Conservation (phyloP, 2,888 invertebrate genomes). For the Dyspetes luteomarginatus region DNA sequence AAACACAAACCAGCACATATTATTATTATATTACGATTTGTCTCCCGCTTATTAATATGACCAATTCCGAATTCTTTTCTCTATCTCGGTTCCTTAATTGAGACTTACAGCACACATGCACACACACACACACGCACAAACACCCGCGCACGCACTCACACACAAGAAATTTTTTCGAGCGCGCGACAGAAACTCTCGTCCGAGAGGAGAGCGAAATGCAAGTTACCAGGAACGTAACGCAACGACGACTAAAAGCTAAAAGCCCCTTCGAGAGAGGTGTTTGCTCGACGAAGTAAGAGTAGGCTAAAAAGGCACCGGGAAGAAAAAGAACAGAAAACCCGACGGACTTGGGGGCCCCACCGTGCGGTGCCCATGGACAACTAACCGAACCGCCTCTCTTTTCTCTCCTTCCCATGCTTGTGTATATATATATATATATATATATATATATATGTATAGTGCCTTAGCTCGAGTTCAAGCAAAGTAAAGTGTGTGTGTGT, state of each 20-base stretch:
- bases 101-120: slow-evolving; percentile 55
- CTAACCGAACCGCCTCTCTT: slow-evolving; percentile 34
- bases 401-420: neutral
- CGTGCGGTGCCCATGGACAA: slow-evolving; percentile 43
- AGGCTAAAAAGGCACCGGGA: slow-evolving; percentile 65
- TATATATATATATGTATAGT: neutral
- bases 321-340: slow-evolving; percentile 72
- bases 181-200: slow-evolving; percentile 20
- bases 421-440: neutral
- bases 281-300: slow-evolving; percentile 33
- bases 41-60: neutral
- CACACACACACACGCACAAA: slow-evolving; percentile 42
- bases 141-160: slow-evolving; percentile 50
- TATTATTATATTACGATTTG: slow-evolving; percentile 58
- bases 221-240: slow-evolving; percentile 57
- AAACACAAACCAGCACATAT: slow-evolving; percentile 59
- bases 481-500: slow-evolving; percentile 44
- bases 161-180: no score
- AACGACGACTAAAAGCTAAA: slow-evolving; percentile 63
- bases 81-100: neutral
- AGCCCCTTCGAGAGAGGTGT: slow-evolving; percentile 53
- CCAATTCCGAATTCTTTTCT: neutral
- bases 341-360: slow-evolving; percentile 53
- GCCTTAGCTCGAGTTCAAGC: slow-evolving; percentile 18
- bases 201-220: slow-evolving; percentile 6